A percentile compares a stretch with the other conserved stretches of the same genome.
These are phyloP conservation scores for Cinclus mexicanus DNA, from an alignment of 2,113 vertebrate species.

Conservation along the genomic window DNA sequence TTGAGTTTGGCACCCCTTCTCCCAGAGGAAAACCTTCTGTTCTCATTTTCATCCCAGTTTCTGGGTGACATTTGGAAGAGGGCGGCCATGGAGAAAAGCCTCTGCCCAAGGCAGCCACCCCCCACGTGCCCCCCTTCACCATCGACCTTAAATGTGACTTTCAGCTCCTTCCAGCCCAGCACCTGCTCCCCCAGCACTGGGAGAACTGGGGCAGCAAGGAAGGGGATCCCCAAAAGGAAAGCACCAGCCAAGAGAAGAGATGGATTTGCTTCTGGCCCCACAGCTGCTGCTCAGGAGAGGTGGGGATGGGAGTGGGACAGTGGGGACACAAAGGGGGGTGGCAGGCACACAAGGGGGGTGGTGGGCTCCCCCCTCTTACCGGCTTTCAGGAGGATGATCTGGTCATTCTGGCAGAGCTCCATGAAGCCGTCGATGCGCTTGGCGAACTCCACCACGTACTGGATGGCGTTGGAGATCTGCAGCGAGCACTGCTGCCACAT, in stretches of 20 bases:
- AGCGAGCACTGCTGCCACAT: conserved; percentile 90
- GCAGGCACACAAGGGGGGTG: neutral
- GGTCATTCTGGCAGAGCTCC: conserved; percentile 93
- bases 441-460: conserved; percentile 93
- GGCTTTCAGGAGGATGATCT: conserved; percentile 94
- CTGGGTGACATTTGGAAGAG: neutral
- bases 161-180: neutral
- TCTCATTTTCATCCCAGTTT: neutral
- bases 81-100: neutral
- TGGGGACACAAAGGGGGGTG: neutral
- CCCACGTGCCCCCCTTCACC: neutral
- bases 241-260: neutral
- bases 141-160: neutral
- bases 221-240: neutral
- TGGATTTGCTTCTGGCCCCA: neutral
- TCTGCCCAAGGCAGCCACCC: neutral
- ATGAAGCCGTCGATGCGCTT: conserved; percentile 90
- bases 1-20: neutral
- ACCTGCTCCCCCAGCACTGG: neutral
- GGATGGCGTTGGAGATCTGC: conserved; percentile 89
- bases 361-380: conserved; percentile 66
- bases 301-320: fast-evolving
- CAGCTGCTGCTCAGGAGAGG: fast-evolving
- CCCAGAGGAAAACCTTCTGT: neutral
- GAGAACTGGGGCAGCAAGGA: neutral